Conservation (phyloP, 1,140 invertebrate species). For the Danaus plexippus region DNA sequence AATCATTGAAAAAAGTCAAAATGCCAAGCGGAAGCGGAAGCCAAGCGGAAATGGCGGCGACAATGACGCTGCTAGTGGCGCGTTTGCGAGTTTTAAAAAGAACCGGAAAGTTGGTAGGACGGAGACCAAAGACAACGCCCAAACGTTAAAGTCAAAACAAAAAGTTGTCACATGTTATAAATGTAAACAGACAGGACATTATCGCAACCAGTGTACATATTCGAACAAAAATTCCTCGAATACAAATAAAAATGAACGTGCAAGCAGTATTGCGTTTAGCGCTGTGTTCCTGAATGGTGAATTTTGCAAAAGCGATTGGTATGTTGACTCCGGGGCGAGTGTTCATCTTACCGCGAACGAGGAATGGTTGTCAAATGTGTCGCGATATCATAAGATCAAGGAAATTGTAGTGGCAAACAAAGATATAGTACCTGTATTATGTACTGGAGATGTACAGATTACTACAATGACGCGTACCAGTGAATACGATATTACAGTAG, state of each 20-base stretch:
- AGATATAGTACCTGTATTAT: constrained; percentile 23
- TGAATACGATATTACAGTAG: too few species aligned
- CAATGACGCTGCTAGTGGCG: constrained; percentile 9
- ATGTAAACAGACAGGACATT: constrained; percentile 31
- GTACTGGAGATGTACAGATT: constrained; percentile 26
- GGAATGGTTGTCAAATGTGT: constrained; percentile 22
- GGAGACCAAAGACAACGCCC: constrained; percentile 10
- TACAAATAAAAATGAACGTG: constrained; percentile 13
- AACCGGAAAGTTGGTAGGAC: constrained; percentile 8
- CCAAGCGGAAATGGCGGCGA: constrained; percentile 9
- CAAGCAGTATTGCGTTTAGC: constrained; percentile 21
- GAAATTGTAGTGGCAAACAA: constrained; percentile 36
- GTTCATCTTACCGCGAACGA: constrained; percentile 22
- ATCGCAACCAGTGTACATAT: constrained; percentile 17
- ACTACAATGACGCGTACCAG: constrained; percentile 4
- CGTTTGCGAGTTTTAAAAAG: constrained; percentile 21
- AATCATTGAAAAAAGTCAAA: too few species aligned
- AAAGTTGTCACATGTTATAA: constrained; percentile 27
- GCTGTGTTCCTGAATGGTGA: constrained; percentile 26
- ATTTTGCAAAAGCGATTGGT: constrained; percentile 27
- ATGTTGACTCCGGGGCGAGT: constrained; percentile 28
- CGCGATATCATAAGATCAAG: constrained; percentile 12
- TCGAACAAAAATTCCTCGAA: constrained; percentile 13
- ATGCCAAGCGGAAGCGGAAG: too few species aligned
- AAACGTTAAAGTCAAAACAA: constrained; percentile 19